A percentile compares a stretch with the other conserved stretches of the same genome.
These are phyloP conservation scores for Lampris megalopsis DNA, from an alignment of 2,113 vertebrate genomes.

Conservation along the genomic window DNA sequence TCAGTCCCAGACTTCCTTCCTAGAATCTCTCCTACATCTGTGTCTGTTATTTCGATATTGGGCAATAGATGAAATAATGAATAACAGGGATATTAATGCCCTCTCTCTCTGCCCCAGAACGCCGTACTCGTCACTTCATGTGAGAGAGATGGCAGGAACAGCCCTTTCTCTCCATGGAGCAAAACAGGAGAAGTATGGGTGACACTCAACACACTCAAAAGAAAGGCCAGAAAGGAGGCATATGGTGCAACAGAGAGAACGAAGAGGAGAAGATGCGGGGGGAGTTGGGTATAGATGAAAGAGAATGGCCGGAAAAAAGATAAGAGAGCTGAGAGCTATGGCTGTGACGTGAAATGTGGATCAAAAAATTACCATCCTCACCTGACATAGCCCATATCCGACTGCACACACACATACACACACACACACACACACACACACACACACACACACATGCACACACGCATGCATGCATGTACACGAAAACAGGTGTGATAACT, in stretches of 20 bases:
- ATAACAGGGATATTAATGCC: slow-evolving; percentile 43
- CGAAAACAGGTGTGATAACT: slow-evolving; percentile 47
- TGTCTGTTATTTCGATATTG: slow-evolving; percentile 19
- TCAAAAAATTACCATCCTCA: slow-evolving; percentile 43
- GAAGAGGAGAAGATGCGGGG: slow-evolving; percentile 23
- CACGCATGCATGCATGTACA: not conserved
- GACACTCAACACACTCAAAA: slow-evolving; percentile 62
- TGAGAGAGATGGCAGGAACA: slow-evolving; percentile 56
- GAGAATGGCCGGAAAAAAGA: not conserved
- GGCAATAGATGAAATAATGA: slow-evolving; percentile 36
- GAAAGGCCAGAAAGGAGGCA: slow-evolving; percentile 16
- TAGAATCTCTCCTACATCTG: slow-evolving; percentile 19
- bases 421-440: slow-evolving; percentile 7
- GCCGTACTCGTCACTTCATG: slow-evolving; percentile 58
- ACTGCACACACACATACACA: slow-evolving; percentile 7
- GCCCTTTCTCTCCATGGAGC: slow-evolving; percentile 35
- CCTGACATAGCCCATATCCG: slow-evolving; percentile 25
- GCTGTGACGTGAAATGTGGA: slow-evolving; percentile 19
- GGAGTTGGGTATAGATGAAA: slow-evolving; percentile 15
- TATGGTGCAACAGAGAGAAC: not conserved
- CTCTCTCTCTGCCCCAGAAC: slow-evolving; percentile 35
- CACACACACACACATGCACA: slow-evolving; percentile 29
- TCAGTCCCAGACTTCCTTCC: slow-evolving; percentile 30
- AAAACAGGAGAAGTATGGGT: slow-evolving; percentile 48
- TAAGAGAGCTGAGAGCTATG: not conserved